Conservation (phyloP, 1,140 invertebrate species). For the Bombyx mandarina region DNA sequence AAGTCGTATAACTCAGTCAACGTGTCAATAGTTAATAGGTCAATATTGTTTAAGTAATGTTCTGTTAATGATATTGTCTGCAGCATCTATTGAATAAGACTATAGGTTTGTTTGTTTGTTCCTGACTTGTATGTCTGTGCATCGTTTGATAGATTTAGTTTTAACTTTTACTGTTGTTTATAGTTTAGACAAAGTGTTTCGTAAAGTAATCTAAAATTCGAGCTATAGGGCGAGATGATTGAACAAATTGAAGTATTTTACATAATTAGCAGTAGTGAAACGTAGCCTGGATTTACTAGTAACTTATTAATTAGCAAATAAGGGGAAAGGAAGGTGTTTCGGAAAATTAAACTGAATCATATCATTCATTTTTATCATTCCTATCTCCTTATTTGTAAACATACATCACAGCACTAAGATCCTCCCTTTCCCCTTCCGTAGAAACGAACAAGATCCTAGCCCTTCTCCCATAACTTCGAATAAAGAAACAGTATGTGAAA, state of each 20-base stretch:
- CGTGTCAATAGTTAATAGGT: no score
- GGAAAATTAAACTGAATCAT: constrained; percentile 10
- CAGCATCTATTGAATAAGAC: no score
- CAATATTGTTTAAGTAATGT: no score
- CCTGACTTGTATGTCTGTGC: no score
- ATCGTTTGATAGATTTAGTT: no score
- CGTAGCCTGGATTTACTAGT: background rate
- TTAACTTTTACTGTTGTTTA: background rate
- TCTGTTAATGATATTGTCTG: no score
- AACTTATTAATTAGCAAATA: constrained; percentile 41
- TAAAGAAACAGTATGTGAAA: constrained; percentile 10
- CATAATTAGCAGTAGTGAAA: no score
- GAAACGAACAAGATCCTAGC: constrained; percentile 41
- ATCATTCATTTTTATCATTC: constrained; percentile 28
- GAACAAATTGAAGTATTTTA: no score
- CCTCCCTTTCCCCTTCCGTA: constrained; percentile 63
- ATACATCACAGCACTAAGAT: constrained; percentile 15
- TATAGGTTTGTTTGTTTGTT: no score
- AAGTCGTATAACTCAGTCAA: no score
- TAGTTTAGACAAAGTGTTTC: background rate
- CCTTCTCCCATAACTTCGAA: constrained; percentile 11
- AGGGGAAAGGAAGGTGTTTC: constrained; percentile 62
- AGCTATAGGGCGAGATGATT: no score
- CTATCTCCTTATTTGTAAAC: constrained; percentile 65
- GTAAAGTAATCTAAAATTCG: no score